A percentile compares a stretch with the other conserved stretches of the same genome.
Conservation (phyloP, 2,113 vertebrate genomes). For the Phrynosoma platyrhinos region DNA sequence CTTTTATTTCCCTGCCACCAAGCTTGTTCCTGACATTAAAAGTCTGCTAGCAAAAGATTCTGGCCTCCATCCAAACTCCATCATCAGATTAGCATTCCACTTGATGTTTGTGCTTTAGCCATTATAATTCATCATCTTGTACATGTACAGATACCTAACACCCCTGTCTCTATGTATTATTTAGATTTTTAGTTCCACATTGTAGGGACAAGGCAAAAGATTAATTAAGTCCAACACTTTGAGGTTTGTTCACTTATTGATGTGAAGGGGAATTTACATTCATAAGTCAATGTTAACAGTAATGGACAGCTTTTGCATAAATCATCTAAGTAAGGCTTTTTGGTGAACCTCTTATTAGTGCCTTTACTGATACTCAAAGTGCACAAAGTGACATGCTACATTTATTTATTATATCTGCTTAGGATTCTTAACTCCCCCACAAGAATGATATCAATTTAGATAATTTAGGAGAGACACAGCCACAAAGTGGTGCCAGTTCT, state of each 20-base stretch:
- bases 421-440: not conserved
- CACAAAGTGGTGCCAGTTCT: not conserved
- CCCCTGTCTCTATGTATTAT: constrained; percentile 67
- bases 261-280: constrained; percentile 60
- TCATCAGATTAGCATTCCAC: constrained; percentile 71
- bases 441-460: not conserved
- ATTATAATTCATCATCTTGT: constrained; percentile 73
- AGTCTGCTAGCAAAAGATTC: constrained; percentile 44
- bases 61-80: constrained; percentile 62
- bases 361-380: not conserved
- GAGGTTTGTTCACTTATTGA: constrained; percentile 52
- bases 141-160: constrained; percentile 70
- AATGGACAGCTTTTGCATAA: constrained; percentile 43
- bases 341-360: constrained; percentile 30
- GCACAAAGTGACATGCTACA: not conserved
- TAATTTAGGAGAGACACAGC: not conserved
- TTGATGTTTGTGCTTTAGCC: constrained; percentile 63
- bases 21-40: constrained; percentile 33
- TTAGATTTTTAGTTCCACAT: constrained; percentile 66
- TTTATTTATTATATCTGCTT: constrained; percentile 21
- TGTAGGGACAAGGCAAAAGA: constrained; percentile 63
- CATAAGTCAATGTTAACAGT: constrained; percentile 42
- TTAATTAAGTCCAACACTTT: constrained; percentile 71
- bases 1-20: not conserved
- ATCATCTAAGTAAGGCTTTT: constrained; percentile 18